Conservation (phyloP, 2,888 invertebrate species). For the Lasioglossum leucozonium region DNA sequence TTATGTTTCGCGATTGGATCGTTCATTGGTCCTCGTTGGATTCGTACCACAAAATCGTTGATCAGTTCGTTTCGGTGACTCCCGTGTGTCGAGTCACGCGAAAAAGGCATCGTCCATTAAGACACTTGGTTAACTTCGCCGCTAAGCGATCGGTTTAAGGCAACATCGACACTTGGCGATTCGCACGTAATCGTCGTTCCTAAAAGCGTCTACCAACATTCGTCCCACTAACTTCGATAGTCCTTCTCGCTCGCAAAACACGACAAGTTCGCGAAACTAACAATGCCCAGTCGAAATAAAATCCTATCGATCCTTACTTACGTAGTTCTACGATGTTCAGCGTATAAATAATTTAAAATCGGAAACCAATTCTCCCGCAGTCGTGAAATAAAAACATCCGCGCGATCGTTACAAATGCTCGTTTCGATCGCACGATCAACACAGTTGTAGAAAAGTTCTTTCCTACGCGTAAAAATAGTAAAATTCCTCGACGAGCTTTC, state of each 20-base stretch:
- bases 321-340: not conserved
- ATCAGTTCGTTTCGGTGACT: slow-evolving; percentile 38
- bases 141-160: slow-evolving; percentile 68
- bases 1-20: slow-evolving; percentile 33
- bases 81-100: slow-evolving; percentile 21
- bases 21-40: slow-evolving; percentile 45
- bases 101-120: slow-evolving; percentile 73
- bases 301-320: not conserved
- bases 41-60: slow-evolving; percentile 44
- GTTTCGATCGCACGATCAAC: not conserved
- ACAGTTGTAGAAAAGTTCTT: not conserved
- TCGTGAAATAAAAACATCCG: not conserved
- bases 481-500: not conserved
- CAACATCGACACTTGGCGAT: slow-evolving; percentile 68
- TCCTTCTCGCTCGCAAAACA: not conserved
- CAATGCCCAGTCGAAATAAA: slow-evolving; percentile 26
- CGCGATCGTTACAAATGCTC: not conserved
- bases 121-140: slow-evolving; percentile 72
- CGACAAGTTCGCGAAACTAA: slow-evolving; percentile 20
- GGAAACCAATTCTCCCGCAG: not conserved
- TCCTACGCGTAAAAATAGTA: not conserved
- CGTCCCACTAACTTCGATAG: not conserved
- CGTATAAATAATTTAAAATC: not conserved
- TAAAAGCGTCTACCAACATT: slow-evolving; percentile 17
- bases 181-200: slow-evolving; percentile 3